Evolutionary conservation across 2,113 vertebrate species (phyloP), one percentile per base, ranked within the genome.

Genomic region (Calypte anna): DNA sequence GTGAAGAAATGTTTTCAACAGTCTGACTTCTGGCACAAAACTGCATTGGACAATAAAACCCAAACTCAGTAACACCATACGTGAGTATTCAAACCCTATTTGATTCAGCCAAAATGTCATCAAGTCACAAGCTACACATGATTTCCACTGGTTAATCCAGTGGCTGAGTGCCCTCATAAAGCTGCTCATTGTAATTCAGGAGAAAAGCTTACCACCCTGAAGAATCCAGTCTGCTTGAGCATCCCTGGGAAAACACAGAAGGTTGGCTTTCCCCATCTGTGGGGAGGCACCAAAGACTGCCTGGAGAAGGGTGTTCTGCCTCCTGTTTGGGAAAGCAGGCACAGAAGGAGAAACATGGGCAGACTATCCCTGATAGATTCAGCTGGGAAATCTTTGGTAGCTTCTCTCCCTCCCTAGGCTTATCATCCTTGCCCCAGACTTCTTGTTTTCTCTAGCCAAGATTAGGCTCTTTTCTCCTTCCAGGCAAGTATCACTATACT

Each of bases 71-170:
- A 78, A 33, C 25, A 38, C 57, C 62, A 40, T 68, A 63, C 40
- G 69, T 5, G 16, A 89, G 16, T 2, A 0, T 72, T 87, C 77
- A 84, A 87, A 95, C 75, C 36, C 30, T 17, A 59, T 77, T 74
- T 93, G 59, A 83, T 48, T 74, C 68, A 86, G 55, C 36, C n/a
- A 44, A 28, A 86, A 31, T 11, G 10, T 44, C 2, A 0, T 69
- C 77, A 63, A 33, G 51, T 81, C 75, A 77, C 54, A 89, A 79
- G 63, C 12, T 61, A 61, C 57, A 57, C 50, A 64, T 28, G 5
- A 85, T 79, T 95, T 92, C 78, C 54, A 72, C 54, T 93, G 67
- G 61, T 78, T 84, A 58, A 86, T 85, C 50, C 69, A 68, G 64
- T 74, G 51, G 84, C 51, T 38, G 13, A 89, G 40, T 64, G 84